These are phyloP conservation scores for Oreocharis arfaki DNA, from an alignment of 2,113 vertebrate species.

Conservation along the genomic window DNA sequence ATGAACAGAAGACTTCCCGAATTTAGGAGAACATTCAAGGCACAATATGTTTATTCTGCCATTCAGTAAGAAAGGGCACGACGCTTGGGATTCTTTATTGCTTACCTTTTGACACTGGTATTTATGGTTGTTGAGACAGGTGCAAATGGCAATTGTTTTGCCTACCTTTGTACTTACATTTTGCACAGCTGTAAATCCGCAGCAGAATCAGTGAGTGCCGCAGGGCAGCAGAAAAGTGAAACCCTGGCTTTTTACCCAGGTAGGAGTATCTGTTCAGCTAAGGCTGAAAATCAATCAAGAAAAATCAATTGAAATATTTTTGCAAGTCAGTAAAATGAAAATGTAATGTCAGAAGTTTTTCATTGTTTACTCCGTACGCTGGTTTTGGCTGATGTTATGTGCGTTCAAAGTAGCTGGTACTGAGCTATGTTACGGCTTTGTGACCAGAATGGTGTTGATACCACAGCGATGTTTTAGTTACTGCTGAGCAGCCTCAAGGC, in stretches of 20 bases:
- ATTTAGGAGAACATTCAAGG: neutral
- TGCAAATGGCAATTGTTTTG: neutral
- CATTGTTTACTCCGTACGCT: neutral
- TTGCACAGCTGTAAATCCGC: neutral
- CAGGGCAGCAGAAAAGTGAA: neutral
- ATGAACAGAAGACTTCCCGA: neutral
- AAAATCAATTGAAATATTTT: neutral
- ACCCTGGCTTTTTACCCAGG: neutral
- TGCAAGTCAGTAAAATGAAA: neutral
- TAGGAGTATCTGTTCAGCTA: neutral
- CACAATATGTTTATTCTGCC: neutral
- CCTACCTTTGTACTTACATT: neutral
- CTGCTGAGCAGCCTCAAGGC: neutral
- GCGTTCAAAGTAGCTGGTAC: neutral
- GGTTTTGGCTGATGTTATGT: neutral
- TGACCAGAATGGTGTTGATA: neutral
- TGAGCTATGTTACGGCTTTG: neutral
- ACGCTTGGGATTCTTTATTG: neutral
- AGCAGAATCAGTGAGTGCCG: neutral
- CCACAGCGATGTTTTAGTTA: fast-evolving
- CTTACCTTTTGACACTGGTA: neutral
- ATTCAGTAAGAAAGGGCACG: neutral
- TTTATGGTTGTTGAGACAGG: neutral
- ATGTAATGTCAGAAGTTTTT: neutral
- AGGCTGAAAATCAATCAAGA: neutral